Base-by-base conservation (phyloP, 2,113 vertebrate species). In the Ramphastos sulfuratus region DNA sequence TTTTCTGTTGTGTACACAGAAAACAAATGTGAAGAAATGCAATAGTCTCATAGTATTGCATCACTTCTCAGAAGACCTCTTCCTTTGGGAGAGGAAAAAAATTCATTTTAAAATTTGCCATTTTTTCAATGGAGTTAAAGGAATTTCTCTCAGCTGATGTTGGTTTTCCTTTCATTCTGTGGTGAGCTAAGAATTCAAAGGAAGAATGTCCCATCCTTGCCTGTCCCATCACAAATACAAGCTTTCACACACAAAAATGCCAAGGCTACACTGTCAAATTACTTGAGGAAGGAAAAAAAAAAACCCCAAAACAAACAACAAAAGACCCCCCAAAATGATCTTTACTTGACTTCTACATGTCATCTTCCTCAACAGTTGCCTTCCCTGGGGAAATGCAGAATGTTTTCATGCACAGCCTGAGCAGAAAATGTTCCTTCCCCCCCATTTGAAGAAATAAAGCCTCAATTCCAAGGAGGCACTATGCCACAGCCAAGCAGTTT, bases 401-500 rank as follows among this genome's bases (percentile, higher is more conserved):
- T 55, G 54, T 28, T 55, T 28, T 28, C 54, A 55, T 7, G 19
- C 48, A 71, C 46, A 63, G 42, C 5, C 30, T 15, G 4, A 80
- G 55, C 54, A 59, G n/a, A 18, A 50, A 4, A 9, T 60, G 27
- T 37, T 60, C 30, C 30, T 31, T 70, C 73, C 76, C 42, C 70
- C 25, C 6, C 7, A 28, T 18, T 23, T 37, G 66, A 50, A 39
- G 55, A 67, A 81, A 56, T 9, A 48, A 48, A 64, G 23, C 15
- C 66, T 70, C 4, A 82, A 44, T 39, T 81, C 56, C 60, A 52
- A 7, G 30, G 15, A 59, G 25, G 4, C 17, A 46, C 12, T 5
- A 4, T 0, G 3, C 46, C 8, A 35, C 58, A 39, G 28, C 55
- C 0, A 0, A 73, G 13, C 28, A n/a, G 11, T 20, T 81, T 28